These are phyloP conservation scores for Antidorcas marsupialis DNA, from an alignment of 2,113 vertebrate species.

Conservation along the genomic window DNA sequence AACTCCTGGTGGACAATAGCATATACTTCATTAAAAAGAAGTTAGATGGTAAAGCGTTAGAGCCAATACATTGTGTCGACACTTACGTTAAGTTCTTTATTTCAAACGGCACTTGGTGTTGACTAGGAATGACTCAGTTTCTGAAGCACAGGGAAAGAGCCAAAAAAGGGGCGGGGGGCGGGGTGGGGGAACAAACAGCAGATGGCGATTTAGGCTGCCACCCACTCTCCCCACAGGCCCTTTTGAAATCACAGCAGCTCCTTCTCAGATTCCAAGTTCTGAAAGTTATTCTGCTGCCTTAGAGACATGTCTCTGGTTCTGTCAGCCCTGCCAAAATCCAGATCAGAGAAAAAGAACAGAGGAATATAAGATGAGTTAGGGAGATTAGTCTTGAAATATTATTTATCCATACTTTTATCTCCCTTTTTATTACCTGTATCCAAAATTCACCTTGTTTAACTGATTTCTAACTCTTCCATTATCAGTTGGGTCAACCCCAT, in stretches of 20 bases:
- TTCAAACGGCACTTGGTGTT: neutral
- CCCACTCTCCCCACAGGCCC: neutral
- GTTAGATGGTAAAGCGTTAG: neutral
- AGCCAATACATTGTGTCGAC: neutral
- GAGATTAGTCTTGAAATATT: neutral
- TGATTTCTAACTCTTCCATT: neutral
- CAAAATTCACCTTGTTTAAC: neutral
- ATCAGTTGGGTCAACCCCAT: neutral
- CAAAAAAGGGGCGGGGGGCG: neutral
- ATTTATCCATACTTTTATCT: neutral
- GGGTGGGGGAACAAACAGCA: neutral
- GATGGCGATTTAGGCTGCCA: neutral
- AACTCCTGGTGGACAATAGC: neutral
- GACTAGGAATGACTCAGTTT: conserved; percentile 18
- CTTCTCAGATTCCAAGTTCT: neutral
- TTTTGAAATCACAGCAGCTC: conserved; percentile 3
- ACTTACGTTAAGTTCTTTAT: neutral
- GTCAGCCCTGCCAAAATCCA: neutral
- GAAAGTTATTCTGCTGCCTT: neutral
- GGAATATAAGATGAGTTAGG: neutral
- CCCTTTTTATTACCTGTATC: neutral
- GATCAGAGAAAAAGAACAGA: neutral
- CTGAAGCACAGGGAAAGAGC: neutral
- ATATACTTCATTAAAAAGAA: neutral
- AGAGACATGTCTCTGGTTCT: neutral